These are phyloP conservation scores for Tupiocoris notatus DNA, from an alignment of 2,888 invertebrate species.

Conservation along the genomic window DNA sequence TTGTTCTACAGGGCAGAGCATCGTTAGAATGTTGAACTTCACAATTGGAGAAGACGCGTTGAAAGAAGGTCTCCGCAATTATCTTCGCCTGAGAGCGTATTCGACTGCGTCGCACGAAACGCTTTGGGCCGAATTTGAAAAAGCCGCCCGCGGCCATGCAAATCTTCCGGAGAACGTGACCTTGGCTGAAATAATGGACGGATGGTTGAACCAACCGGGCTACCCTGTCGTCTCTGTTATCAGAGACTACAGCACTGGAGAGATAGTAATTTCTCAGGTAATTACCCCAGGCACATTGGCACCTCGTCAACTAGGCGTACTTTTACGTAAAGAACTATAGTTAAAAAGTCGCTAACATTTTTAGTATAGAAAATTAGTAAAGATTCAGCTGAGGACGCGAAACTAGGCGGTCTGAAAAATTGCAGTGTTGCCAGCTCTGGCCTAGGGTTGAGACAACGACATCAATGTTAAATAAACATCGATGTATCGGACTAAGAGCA, in stretches of 20 bases:
- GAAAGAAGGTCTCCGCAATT: constrained; percentile 43
- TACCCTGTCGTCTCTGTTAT: constrained; percentile 45
- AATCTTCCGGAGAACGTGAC: constrained; percentile 35
- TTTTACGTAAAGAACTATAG: too few species aligned
- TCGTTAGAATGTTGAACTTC: constrained; percentile 47
- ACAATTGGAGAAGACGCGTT: constrained; percentile 42
- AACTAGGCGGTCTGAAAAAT: too few species aligned
- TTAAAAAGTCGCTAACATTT: too few species aligned
- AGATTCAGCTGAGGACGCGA: too few species aligned
- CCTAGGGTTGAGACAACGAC: too few species aligned
- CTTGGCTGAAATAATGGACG: constrained; percentile 42
- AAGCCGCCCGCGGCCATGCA: constrained; percentile 12
- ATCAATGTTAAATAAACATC: too few species aligned
- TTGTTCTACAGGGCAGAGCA: constrained; percentile 46
- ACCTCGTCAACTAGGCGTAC: too few species aligned
- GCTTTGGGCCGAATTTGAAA: constrained; percentile 41
- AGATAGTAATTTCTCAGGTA: constrained; percentile 44
- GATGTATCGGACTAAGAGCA: too few species aligned
- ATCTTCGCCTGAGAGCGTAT: constrained; percentile 42
- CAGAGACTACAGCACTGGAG: constrained; percentile 42
- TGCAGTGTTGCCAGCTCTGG: too few species aligned
- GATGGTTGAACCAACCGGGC: constrained; percentile 41
- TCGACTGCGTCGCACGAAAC: constrained; percentile 39
- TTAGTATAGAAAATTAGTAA: too few species aligned
- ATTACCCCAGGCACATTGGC: background rate